Percentiles rank a stretch among this genome's conserved stretches.
Evolutionary conservation across 2,888 invertebrate species (phyloP).

Genomic region (Vanessa cardui): DNA sequence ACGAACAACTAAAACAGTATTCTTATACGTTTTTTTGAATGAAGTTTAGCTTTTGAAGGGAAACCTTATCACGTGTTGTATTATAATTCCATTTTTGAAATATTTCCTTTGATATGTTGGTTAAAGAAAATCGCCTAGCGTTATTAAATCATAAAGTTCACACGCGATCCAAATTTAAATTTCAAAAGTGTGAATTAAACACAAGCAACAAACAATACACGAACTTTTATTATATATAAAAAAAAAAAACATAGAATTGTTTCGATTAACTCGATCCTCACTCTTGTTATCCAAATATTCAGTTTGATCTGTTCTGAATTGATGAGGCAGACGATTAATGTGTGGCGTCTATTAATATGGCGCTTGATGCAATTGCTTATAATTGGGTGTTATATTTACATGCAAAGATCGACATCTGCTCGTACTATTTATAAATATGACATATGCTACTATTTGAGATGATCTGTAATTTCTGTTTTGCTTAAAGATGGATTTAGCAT

Average conservation of each 20-base stretch:
- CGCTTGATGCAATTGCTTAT: constrained; percentile 40
- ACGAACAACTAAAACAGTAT: constrained; percentile 24
- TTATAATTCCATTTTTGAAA: too few relatives aligned
- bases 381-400: constrained; percentile 39
- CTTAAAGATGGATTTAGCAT: not conserved
- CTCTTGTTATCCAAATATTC: constrained; percentile 19
- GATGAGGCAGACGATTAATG: constrained; percentile 33
- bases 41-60: not conserved
- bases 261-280: constrained; percentile 11
- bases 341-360: constrained; percentile 32
- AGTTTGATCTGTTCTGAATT: constrained; percentile 26
- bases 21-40: constrained; percentile 21
- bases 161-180: too few relatives aligned
- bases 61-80: not conserved
- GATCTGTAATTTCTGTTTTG: not conserved
- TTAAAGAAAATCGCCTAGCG: too few relatives aligned
- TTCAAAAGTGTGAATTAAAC: too few relatives aligned
- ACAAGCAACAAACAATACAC: not conserved
- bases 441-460: constrained; percentile 16
- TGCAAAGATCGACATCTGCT: constrained; percentile 30
- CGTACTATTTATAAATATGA: constrained; percentile 35
- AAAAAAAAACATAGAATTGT: not conserved
- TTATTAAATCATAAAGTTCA: too few relatives aligned
- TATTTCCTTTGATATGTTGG: too few relatives aligned
- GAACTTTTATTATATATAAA: too few relatives aligned